Percentiles rank a stretch among this genome's conserved stretches.
Evolutionary conservation across 2,888 invertebrate genomes (phyloP).

Genomic region (Nomada lathburiana): DNA sequence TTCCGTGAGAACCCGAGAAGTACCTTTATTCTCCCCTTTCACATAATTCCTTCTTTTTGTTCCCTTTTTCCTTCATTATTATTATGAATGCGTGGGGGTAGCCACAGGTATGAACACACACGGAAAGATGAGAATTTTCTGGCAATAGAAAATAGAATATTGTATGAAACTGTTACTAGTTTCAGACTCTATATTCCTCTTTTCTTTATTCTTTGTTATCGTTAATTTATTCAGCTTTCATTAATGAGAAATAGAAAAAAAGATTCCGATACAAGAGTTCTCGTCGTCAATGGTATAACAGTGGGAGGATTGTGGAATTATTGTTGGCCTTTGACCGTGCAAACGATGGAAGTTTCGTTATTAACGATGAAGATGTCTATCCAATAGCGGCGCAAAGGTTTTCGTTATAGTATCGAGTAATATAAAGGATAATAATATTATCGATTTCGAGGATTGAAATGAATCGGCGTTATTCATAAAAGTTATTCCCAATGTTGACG

Average conservation of each 20-base stretch:
- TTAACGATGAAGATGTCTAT: constrained; percentile 10
- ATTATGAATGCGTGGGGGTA: constrained; percentile 61
- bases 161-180: background rate
- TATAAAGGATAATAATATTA: background rate
- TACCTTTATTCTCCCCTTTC: background rate
- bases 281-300: background rate
- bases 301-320: background rate
- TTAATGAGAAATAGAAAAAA: background rate
- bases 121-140: too few species aligned
- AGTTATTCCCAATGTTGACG: background rate
- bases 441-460: too few species aligned
- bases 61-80: background rate
- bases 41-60: background rate
- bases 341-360: constrained; percentile 44
- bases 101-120: constrained; percentile 47
- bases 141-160: background rate
- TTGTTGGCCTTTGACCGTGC: constrained; percentile 23
- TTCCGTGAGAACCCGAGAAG: constrained; percentile 5
- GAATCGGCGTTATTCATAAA: background rate
- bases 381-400: background rate
- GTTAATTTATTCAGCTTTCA: constrained; percentile 18
- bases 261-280: constrained; percentile 1
- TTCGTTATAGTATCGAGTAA: background rate
- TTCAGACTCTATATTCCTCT: background rate
- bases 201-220: constrained; percentile 1